Evolutionary conservation across 2,113 vertebrate species (phyloP).

Genomic region (Rissa tridactyla): DNA sequence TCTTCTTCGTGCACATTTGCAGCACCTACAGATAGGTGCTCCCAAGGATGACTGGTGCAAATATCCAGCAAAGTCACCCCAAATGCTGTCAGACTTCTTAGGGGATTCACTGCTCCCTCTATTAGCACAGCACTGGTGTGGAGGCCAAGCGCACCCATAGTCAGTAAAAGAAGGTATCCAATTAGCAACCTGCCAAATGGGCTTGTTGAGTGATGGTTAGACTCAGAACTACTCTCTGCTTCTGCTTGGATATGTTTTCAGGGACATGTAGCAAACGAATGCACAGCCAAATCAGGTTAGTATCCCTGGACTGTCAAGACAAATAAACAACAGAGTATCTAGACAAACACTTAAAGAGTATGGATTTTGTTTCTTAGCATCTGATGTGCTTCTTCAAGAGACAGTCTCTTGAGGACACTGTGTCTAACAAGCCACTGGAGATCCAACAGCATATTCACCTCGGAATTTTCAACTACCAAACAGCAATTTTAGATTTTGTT

Average conservation of each 20-base stretch:
- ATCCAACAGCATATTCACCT: background rate
- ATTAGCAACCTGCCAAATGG: background rate
- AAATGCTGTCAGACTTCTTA: background rate
- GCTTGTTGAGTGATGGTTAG: background rate
- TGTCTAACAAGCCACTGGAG: conserved; percentile 6
- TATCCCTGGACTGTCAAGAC: background rate
- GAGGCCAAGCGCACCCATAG: background rate
- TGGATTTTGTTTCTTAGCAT: background rate
- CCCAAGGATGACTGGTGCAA: background rate
- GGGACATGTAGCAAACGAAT: background rate
- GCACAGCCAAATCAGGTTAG: background rate
- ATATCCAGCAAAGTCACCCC: background rate
- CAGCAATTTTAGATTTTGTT: background rate
- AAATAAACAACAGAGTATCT: background rate
- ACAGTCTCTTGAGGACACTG: background rate
- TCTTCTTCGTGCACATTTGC: background rate
- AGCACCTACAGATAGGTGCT: background rate
- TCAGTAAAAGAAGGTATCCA: background rate
- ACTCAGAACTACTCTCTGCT: background rate
- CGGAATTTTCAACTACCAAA: background rate
- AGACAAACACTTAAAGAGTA: background rate
- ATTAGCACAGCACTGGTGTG: background rate
- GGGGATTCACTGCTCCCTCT: background rate
- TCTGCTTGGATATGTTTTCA: background rate
- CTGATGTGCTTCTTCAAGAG: background rate